Evolutionary conservation across 1,140 invertebrate species (phyloP), one percentile per base, ranked within the genome.

Genomic region (Pissodes strobi): DNA sequence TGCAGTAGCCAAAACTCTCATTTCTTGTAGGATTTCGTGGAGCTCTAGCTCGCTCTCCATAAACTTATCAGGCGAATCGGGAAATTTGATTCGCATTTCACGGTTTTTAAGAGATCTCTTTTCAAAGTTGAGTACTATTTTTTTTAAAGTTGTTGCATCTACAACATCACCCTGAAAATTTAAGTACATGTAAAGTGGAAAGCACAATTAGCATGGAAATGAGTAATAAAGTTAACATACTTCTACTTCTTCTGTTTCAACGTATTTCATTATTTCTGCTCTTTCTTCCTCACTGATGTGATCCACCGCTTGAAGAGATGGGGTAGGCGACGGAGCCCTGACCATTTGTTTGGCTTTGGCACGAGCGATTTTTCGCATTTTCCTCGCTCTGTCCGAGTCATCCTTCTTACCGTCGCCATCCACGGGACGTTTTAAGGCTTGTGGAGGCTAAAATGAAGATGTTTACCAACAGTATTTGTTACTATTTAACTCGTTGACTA

Each of bases 41-140:
- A 78, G 51, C 63, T 78, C 77, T 6, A 99, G 81, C 83, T 99
- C 98, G 49, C 96, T 98, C 70, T 99, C 97, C 95, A 99, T 98
- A 80, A 99, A 99, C 79, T 97, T 97, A 76, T 98, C 93, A 37
- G 98, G 94, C 70, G 92, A 88, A 79, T 99, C 97, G 1, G 95
- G 92, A 82, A 95, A 99, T 80, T 99, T 99, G 0, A 99, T 98
- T 70, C 98, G 85, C 89, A 98, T 94, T 82, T 99, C 97, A 77
- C 97, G 91, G 79, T 99, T 99, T 79, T 90, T 95, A 0, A 97
- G 81, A 38, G 91, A 89, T 75, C 91, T 87, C 75, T 99, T 98
- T 76, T 99, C 97, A 83, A 99, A 97, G 43, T 91, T 83, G 12
- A 97, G 79, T 27, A 98, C 85, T 74, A 98, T 86, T 76, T 91